These are phyloP conservation scores for Platalea minor DNA, from an alignment of 2,797 vertebrate genomes.

Conservation along the genomic window DNA sequence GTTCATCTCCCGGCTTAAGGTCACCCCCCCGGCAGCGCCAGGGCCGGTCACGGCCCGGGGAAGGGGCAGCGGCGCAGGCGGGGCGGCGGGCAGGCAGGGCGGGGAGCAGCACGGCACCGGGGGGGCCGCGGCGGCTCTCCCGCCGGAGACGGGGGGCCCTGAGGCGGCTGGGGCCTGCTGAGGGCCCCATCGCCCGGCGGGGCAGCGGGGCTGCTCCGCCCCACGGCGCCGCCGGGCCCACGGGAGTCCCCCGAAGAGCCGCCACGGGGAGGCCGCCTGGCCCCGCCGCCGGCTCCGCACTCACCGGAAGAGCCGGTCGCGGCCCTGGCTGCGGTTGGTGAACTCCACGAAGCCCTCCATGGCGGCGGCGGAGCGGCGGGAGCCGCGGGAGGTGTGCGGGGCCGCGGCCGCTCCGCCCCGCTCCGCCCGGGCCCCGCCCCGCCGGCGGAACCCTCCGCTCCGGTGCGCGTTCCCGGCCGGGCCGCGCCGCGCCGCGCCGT, in stretches of 20 bases:
- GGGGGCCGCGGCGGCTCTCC: background rate
- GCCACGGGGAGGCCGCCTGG: too few relatives aligned
- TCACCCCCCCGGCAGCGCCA: background rate
- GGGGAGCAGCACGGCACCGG: background rate
- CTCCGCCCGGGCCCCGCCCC: background rate
- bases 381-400: background rate
- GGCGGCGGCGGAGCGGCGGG: background rate
- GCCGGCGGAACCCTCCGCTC: background rate
- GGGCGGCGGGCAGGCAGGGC: background rate
- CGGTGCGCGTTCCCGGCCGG: background rate
- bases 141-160: background rate
- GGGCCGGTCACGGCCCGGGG: background rate
- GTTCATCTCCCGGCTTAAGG: background rate
- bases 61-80: background rate
- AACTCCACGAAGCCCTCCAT: slow-evolving; percentile 86
- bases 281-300: background rate
- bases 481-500: background rate
- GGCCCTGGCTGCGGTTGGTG: slow-evolving; percentile 86
- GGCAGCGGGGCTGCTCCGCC: too few relatives aligned
- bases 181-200: background rate
- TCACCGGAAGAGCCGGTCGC: slow-evolving; percentile 90
- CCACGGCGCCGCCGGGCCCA: background rate
- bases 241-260: background rate
- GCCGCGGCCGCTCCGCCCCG: background rate
- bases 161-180: background rate